Evolutionary conservation across 2,113 vertebrate species (phyloP).

Genomic region (Nettapus auritus): DNA sequence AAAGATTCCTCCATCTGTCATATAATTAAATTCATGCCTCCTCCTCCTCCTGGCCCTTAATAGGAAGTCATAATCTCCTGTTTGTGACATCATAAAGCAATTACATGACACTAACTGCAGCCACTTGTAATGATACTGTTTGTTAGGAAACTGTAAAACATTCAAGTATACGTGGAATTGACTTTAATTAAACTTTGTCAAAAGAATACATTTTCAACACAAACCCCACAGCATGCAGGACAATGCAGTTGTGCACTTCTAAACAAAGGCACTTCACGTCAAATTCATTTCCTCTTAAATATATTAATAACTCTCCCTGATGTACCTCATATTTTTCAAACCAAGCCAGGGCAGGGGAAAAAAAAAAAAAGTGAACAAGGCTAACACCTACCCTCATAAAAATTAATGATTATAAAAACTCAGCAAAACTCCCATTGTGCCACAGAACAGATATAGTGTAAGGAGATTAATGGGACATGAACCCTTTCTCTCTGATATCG

Average conservation of each 20-base stretch:
- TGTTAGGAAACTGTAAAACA: constrained; percentile 54
- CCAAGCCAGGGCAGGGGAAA: accelerated
- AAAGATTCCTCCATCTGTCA: neutral
- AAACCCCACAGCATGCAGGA: constrained; percentile 33
- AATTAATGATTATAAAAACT: neutral
- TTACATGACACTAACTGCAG: constrained; percentile 35
- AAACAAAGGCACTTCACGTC: constrained; percentile 12
- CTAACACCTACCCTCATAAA: neutral
- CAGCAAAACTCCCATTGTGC: neutral
- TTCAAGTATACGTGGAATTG: neutral
- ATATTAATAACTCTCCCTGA: neutral
- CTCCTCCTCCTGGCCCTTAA: constrained; percentile 48
- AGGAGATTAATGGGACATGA: constrained; percentile 13
- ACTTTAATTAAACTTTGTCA: constrained; percentile 64
- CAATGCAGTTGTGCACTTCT: neutral
- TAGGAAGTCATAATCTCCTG: constrained; percentile 13
- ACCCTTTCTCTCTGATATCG: neutral
- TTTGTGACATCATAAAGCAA: constrained; percentile 60
- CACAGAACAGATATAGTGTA: neutral
- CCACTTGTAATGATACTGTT: constrained; percentile 14
- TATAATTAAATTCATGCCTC: neutral
- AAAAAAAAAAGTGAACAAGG: neutral
- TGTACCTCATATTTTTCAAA: neutral
- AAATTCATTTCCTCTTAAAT: constrained; percentile 61
- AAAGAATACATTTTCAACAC: constrained; percentile 58